phyloP scores from a whole-genome alignment of 2,888 invertebrate genomes.

The Cheilosia soror region DNA sequence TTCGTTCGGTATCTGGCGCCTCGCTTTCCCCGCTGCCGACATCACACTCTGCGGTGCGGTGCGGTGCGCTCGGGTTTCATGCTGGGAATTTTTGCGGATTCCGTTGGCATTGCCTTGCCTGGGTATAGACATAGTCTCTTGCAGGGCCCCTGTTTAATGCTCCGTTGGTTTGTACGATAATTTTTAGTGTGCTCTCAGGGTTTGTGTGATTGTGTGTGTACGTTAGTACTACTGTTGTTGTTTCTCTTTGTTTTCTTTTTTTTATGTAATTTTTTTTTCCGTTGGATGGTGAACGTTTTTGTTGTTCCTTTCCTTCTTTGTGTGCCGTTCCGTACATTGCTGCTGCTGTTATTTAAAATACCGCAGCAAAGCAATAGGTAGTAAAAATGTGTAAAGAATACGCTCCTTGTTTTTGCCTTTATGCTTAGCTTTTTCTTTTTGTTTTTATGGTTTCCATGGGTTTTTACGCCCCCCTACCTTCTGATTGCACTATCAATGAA shows the following conservation, averaged over 20 bases:
- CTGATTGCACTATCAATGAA: constrained; percentile 17
- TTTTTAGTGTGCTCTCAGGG: constrained; percentile 55
- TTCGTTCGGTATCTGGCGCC: constrained; percentile 40
- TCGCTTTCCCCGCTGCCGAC: constrained; percentile 33
- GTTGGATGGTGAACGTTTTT: constrained; percentile 47
- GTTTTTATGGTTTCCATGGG: constrained; percentile 14
- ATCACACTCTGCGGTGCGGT: constrained; percentile 2
- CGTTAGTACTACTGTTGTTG: constrained; percentile 41
- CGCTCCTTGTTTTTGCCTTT: constrained; percentile 33
- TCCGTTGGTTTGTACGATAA: constrained; percentile 74
- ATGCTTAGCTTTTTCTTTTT: constrained; percentile 24
- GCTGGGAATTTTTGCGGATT: constrained; percentile 71
- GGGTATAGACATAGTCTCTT: constrained; percentile 76
- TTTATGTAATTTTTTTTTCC: constrained; percentile 10
- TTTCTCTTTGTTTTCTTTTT: constrained; percentile 53
- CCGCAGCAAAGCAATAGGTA: constrained; percentile 17
- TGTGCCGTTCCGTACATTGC: constrained; percentile 9
- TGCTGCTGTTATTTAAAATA: constrained; percentile 40
- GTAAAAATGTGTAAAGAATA: constrained; percentile 35
- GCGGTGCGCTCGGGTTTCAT: constrained; percentile 69
- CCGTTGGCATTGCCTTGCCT: constrained; percentile 67
- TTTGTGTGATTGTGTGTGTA: constrained; percentile 23
- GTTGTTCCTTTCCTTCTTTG: constrained; percentile 29
- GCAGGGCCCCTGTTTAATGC: constrained; percentile 73
- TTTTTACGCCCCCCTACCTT: background rate